Evolutionary conservation across 2,888 invertebrate genomes (phyloP).

Genomic region (Galeruca laticollis): DNA sequence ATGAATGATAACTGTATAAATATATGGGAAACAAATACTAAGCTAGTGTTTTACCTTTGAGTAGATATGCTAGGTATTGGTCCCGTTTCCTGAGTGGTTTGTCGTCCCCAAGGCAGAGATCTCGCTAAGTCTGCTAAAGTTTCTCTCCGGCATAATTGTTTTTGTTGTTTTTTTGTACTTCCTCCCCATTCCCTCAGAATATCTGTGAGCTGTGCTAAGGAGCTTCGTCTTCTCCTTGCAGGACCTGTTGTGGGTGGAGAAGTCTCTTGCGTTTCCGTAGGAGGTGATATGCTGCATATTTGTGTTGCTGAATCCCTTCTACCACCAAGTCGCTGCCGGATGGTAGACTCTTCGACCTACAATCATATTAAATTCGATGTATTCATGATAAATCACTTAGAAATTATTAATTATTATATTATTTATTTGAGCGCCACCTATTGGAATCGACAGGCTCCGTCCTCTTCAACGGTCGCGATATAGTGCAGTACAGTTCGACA

Average conservation of each 20-base stretch:
- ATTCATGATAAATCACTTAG: neutral
- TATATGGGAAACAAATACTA: too few relatives aligned
- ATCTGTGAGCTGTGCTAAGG: slow-evolving; percentile 89
- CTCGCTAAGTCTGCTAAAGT: slow-evolving; percentile 90
- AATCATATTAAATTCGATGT: slow-evolving; percentile 14
- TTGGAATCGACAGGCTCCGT: too few relatives aligned
- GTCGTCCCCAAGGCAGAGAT: slow-evolving; percentile 85
- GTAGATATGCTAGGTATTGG: slow-evolving; percentile 64
- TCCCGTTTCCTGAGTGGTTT: slow-evolving; percentile 70
- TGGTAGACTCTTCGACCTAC: slow-evolving; percentile 82
- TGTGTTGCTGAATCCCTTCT: slow-evolving; percentile 92
- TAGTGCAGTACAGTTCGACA: too few relatives aligned
- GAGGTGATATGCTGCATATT: slow-evolving; percentile 86
- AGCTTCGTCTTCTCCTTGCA: slow-evolving; percentile 75
- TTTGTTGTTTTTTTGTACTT: slow-evolving; percentile 71
- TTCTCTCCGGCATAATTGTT: slow-evolving; percentile 85
- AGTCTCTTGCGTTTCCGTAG: slow-evolving; percentile 77
- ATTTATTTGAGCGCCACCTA: too few relatives aligned
- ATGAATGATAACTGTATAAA: too few relatives aligned
- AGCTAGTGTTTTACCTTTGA: slow-evolving; percentile 39
- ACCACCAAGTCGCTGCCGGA: slow-evolving; percentile 86
- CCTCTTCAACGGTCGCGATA: too few relatives aligned
- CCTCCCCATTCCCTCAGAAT: slow-evolving; percentile 89
- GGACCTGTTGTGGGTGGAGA: slow-evolving; percentile 75
- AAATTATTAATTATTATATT: too few relatives aligned